phyloP scores from a whole-genome alignment of 1,140 invertebrate genomes.

The Oryctes rhinoceros region DNA sequence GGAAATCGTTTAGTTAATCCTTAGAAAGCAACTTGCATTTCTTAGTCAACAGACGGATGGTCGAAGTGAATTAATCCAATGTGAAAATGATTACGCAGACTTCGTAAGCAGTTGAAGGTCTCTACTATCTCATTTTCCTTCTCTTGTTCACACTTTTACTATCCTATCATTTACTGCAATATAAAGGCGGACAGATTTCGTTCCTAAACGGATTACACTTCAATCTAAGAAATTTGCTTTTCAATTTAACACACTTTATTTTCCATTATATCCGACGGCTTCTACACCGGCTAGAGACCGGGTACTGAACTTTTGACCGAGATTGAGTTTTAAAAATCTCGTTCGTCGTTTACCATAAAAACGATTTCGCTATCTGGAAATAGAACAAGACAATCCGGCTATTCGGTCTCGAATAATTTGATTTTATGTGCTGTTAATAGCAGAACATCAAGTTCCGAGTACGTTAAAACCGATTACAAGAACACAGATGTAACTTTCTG shows the following conservation, averaged over 20 bases:
- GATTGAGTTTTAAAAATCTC: conserved; percentile 5
- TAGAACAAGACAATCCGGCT: not conserved
- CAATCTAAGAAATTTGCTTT: conserved; percentile 22
- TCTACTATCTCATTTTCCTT: not conserved
- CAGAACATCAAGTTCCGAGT: no score
- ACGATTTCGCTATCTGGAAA: not conserved
- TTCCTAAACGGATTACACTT: conserved; percentile 2
- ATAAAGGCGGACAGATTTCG: not conserved
- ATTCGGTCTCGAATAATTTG: no score
- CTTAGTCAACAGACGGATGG: no score
- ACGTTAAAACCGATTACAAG: no score
- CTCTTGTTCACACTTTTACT: not conserved
- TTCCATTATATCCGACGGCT: not conserved
- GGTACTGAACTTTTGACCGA: not conserved
- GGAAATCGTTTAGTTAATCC: no score
- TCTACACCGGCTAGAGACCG: not conserved
- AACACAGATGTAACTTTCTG: no score
- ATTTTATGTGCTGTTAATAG: no score
- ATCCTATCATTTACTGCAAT: not conserved
- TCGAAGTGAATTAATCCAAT: no score
- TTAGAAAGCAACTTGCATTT: no score
- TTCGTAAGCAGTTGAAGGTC: not conserved
- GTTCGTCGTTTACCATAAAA: not conserved
- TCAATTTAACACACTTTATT: conserved; percentile 11
- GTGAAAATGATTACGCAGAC: not conserved